Evolutionary conservation across 2,113 vertebrate genomes (phyloP), one percentile per base, ranked within the genome.

Genomic region (Puma concolor): DNA sequence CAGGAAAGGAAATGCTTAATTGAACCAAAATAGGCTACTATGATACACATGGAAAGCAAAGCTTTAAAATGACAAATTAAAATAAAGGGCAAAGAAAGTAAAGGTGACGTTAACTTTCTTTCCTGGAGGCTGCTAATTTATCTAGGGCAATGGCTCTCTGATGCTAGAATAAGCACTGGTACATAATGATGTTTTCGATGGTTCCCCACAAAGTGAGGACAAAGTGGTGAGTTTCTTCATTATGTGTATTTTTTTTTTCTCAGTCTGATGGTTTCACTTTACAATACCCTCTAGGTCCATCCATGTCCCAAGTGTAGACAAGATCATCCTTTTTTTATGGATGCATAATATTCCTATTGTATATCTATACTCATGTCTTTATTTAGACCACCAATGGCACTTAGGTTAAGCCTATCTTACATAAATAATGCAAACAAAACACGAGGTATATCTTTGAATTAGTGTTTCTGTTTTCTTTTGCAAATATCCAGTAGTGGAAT

Each of bases 11-110:
- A 97, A 97, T 10, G 48, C 57, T 83, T 92, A 98, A 98, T 81
- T 87, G 74, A 97, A 88, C 57, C 85, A 77, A 84, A 97, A 95
- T 83, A 95, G 83, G 16, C n/a, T 91, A 88, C 64, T 94, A 79
- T 25, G 97, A 74, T 48, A 97, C 88, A 98, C 95, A 38, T 1
- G 2, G 31, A 96, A 98, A 94, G 50, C 87, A 98, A 96, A 4
- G 5, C 72, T 82, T 86, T 91, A 92, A 98, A 71, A 60, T 94
- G 92, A 94, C 2, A 89, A 91, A 97, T n/a, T 4, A 29, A 67
- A 1, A 4, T 66, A 74, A 98, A 98, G 66, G 97, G 54, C 77
- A 88, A 98, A 66, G 69, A 27, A 94, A 97, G 94, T 86, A 91
- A 93, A 1, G 1, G 2, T 21, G n/a, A 74, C 66, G 36, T 93